Percentiles rank a stretch among this genome's conserved stretches.
Evolutionary conservation across 2,797 vertebrate species (phyloP).

Genomic region (Ispidina picta): DNA sequence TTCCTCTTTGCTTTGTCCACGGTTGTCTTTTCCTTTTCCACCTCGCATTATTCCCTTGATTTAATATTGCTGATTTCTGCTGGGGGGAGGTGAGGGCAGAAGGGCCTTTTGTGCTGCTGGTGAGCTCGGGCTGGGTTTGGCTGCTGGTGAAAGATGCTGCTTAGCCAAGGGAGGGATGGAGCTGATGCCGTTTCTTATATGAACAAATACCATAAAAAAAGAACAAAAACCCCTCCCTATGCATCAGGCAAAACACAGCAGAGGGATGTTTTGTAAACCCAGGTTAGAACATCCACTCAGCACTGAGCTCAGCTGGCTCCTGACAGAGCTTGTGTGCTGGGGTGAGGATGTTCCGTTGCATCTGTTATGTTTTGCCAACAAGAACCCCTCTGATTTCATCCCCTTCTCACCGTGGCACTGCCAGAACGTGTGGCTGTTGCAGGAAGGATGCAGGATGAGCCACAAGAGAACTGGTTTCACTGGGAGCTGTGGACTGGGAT

Average conservation of each 20-base stretch:
- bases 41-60: constrained; percentile 50
- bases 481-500: background rate
- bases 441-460: background rate
- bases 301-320: background rate
- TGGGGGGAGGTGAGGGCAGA: background rate
- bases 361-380: background rate
- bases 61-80: constrained; percentile 27
- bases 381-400: background rate
- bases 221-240: background rate
- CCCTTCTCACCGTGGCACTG: rapidly evolving
- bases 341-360: background rate
- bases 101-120: background rate
- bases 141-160: background rate
- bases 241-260: rapidly evolving
- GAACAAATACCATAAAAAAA: background rate
- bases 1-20: constrained; percentile 62
- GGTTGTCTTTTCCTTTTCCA: constrained; percentile 64
- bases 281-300: background rate
- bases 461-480: rapidly evolving
- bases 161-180: background rate
- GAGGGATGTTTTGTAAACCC: background rate
- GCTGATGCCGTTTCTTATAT: background rate
- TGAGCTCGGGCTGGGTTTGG: background rate
- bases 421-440: rapidly evolving
- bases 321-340: too few species aligned